Percentiles rank a stretch among this genome's conserved stretches.
phyloP scores from a whole-genome alignment of 2,888 invertebrate genomes.

The Aproaerema taeniolella region DNA sequence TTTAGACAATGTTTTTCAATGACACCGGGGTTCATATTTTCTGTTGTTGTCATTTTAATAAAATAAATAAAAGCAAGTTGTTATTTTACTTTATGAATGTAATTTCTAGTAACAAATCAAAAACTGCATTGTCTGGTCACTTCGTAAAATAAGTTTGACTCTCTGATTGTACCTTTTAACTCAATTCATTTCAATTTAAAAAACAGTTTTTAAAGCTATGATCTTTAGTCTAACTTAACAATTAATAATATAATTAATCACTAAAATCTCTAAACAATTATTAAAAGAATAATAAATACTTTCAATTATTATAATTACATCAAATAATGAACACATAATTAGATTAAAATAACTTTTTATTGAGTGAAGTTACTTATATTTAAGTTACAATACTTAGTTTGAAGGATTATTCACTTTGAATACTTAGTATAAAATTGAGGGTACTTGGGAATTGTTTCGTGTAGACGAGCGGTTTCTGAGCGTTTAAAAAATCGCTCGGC shows the following conservation, averaged over 20 bases:
- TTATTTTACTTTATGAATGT: too few species aligned
- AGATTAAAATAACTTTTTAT: constrained; percentile 6
- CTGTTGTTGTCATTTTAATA: too few species aligned
- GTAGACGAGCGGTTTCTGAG: constrained; percentile 1
- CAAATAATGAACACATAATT: constrained; percentile 15
- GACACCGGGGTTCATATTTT: too few species aligned
- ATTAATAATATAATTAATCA: constrained; percentile 13
- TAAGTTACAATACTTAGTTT: constrained; percentile 8
- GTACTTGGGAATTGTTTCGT: constrained; percentile 2
- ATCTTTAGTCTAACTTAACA: constrained; percentile 10
- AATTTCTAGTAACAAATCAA: too few species aligned
- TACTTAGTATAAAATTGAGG: constrained; percentile 8
- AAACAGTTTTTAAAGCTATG: constrained; percentile 8
- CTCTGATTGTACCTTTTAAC: too few species aligned
- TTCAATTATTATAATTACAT: constrained; percentile 13
- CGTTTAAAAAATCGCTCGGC: constrained; percentile 3
- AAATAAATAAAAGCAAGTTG: too few species aligned
- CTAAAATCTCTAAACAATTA: constrained; percentile 10
- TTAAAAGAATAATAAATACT: constrained; percentile 14
- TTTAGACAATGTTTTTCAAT: too few species aligned
- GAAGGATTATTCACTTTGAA: constrained; percentile 1
- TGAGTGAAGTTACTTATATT: constrained; percentile 1
- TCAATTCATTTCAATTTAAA: too few species aligned
- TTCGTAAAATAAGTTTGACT: too few species aligned
- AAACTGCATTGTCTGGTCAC: too few species aligned